A percentile compares a stretch with the other conserved stretches of the same genome.
These are phyloP conservation scores for Thecophora atra DNA, from an alignment of 2,888 invertebrate genomes.

Conservation along the genomic window DNA sequence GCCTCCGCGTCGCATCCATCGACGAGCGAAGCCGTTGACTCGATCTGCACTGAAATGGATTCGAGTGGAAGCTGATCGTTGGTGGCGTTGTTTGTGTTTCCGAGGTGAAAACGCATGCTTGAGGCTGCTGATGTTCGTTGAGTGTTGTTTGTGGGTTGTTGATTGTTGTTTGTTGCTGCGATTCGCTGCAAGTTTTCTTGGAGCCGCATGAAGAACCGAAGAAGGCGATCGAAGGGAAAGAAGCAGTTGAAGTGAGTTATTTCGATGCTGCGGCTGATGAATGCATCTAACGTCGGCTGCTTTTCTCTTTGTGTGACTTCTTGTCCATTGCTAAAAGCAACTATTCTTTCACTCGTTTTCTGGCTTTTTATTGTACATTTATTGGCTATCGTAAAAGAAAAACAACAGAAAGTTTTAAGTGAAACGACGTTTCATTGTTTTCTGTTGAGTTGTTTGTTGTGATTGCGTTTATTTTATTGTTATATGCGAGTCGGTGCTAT, in stretches of 20 bases:
- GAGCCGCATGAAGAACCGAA: not conserved
- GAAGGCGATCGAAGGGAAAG: no score
- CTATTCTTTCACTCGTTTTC: not conserved
- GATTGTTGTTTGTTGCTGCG: not conserved
- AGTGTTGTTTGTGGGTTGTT: not conserved
- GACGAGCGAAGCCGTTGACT: conserved; percentile 27
- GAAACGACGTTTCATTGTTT: conserved; percentile 52
- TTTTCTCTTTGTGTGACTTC: no score
- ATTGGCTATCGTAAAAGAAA: not conserved
- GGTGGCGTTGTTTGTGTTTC: not conserved
- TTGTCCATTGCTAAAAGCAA: not conserved
- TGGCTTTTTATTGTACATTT: conserved; percentile 57
- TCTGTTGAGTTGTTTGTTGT: conserved; percentile 25
- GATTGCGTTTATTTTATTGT: not conserved
- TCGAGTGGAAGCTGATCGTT: not conserved
- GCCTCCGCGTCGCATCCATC: no score
- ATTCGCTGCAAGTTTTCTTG: not conserved
- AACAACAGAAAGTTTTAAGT: not conserved
- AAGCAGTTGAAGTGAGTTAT: not conserved
- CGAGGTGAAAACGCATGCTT: conserved; percentile 1
- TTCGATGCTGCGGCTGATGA: not conserved
- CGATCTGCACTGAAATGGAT: not conserved
- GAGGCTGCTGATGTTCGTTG: not conserved
- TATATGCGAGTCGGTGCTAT: not conserved
- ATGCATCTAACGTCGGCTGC: no score